These are phyloP conservation scores for Noctua pronuba DNA, from an alignment of 2,888 invertebrate genomes.

Conservation along the genomic window DNA sequence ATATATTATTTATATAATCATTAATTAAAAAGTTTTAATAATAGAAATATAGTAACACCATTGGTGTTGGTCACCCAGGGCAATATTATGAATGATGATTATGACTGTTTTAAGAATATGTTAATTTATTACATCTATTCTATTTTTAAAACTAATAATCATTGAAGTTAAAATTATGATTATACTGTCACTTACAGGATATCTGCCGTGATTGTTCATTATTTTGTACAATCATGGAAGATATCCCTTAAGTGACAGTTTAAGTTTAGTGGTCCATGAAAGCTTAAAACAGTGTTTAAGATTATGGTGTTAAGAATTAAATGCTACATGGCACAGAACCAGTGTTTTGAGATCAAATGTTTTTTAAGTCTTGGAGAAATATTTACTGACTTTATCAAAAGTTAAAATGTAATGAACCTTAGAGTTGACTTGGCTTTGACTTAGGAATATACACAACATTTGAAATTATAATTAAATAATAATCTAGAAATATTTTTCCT, in stretches of 20 bases:
- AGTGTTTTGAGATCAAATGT: background rate
- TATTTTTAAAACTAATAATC: background rate
- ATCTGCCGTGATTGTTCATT: too few species aligned
- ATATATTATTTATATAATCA: background rate
- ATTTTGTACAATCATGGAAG: too few species aligned
- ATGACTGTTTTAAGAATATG: background rate
- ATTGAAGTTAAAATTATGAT: too few species aligned
- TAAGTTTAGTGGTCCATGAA: too few species aligned
- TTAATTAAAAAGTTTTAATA: background rate
- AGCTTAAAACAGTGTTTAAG: too few species aligned
- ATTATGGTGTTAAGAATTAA: background rate
- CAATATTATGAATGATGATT: background rate
- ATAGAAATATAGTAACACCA: background rate
- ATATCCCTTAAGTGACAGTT: too few species aligned
- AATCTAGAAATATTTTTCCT: constrained; percentile 10
- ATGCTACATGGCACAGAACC: background rate
- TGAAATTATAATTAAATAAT: background rate
- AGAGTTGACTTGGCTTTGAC: background rate
- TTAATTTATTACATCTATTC: background rate
- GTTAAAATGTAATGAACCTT: background rate
- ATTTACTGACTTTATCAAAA: background rate
- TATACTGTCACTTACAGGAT: too few species aligned
- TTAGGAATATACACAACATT: constrained; percentile 1
- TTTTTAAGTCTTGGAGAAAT: background rate
- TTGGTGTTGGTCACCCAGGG: background rate